Percentiles rank a stretch among this genome's conserved stretches.
phyloP scores from a whole-genome alignment of 53 echinoderm and acorn worm genomes.

The Paracentrotus lividus region DNA sequence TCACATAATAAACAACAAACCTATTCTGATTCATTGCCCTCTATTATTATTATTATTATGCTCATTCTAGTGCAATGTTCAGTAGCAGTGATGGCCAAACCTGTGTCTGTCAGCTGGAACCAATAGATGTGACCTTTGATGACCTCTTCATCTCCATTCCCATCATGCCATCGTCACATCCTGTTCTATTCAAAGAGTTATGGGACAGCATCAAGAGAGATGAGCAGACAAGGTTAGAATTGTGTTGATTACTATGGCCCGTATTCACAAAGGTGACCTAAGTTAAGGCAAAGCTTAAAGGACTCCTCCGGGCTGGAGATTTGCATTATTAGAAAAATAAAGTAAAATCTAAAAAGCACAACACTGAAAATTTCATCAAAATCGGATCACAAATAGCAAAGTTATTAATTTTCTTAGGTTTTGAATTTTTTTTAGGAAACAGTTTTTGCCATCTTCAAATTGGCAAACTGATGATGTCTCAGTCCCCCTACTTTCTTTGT shows the following conservation, averaged over 20 bases:
- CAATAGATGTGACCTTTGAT: constrained; percentile 80
- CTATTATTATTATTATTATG: not conserved
- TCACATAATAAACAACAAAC: not conserved
- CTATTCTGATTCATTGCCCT: not conserved
- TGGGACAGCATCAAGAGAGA: constrained; percentile 81
- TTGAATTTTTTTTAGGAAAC: too few species aligned
- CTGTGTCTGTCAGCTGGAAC: constrained; percentile 79
- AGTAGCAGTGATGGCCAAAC: constrained; percentile 83
- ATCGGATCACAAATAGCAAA: too few species aligned
- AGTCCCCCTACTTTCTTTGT: too few species aligned
- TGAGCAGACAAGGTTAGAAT: constrained; percentile 76
- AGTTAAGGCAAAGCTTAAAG: too few species aligned
- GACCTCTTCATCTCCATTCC: constrained; percentile 95
- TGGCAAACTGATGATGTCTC: too few species aligned
- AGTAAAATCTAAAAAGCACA: too few species aligned
- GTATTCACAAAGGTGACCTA: too few species aligned
- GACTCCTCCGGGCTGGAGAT: too few species aligned
- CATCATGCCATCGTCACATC: constrained; percentile 62
- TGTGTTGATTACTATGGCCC: not conserved
- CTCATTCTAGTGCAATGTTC: constrained; percentile 86
- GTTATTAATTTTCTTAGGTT: too few species aligned
- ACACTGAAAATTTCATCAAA: too few species aligned
- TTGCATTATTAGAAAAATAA: too few species aligned
- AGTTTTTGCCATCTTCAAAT: too few species aligned
- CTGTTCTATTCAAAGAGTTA: constrained; percentile 72